Evolutionary conservation across 2,797 vertebrate genomes (phyloP).

Genomic region (Notolepis coatsorum): DNA sequence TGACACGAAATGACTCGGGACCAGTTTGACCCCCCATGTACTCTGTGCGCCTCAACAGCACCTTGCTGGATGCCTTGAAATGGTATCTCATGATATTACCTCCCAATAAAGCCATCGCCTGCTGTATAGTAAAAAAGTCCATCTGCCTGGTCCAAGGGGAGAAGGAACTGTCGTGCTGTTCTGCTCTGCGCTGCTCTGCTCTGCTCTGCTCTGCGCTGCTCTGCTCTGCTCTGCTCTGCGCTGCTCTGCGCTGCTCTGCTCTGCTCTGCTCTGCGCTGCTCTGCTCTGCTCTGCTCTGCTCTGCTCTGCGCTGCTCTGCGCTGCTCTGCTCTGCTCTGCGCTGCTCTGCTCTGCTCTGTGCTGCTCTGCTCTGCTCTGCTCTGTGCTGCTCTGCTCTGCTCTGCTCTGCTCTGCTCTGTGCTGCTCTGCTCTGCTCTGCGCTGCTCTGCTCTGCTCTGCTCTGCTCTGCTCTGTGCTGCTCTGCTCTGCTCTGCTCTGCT

Average conservation of each 20-base stretch:
- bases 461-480: conserved; percentile 11
- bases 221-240: not conserved
- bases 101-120: conserved; percentile 30
- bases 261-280: conserved; percentile 28
- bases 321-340: conserved; percentile 15
- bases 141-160: conserved; percentile 18
- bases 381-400: conserved; percentile 9
- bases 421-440: no score
- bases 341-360: not conserved
- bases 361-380: conserved; percentile 40
- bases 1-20: not conserved
- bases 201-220: conserved; percentile 28
- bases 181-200: conserved; percentile 36
- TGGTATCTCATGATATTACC: conserved; percentile 51
- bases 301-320: conserved; percentile 38
- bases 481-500: not conserved
- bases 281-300: not conserved
- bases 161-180: no score
- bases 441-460: conserved; percentile 40
- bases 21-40: conserved; percentile 20
- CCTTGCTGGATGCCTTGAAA: conserved; percentile 53
- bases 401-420: no score
- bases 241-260: conserved; percentile 36
- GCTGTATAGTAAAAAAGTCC: conserved; percentile 29
- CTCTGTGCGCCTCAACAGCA: conserved; percentile 19